Evolutionary conservation across 2,888 invertebrate genomes (phyloP).

Genomic region (Achlya flavicornis): DNA sequence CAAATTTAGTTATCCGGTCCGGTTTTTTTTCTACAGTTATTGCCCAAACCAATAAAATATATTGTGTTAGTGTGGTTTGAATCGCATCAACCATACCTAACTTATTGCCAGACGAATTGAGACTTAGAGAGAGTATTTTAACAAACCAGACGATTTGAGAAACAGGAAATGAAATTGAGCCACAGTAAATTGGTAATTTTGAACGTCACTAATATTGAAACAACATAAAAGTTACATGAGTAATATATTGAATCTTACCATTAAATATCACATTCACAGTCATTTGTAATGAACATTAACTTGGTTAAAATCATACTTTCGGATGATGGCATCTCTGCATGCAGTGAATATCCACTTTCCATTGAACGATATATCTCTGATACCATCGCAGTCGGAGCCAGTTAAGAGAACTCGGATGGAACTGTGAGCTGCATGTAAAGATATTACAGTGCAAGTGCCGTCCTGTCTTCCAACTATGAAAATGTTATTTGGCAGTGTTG

Average conservation of each 20-base stretch:
- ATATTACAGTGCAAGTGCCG: constrained; percentile 84
- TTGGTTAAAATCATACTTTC: constrained; percentile 85
- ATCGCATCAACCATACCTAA: too few relatives aligned
- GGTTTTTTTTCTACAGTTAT: too few relatives aligned
- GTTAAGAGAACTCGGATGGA: constrained; percentile 82
- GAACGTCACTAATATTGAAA: not conserved
- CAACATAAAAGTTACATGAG: constrained; percentile 19
- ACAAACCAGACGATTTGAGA: too few relatives aligned
- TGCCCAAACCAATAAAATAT: too few relatives aligned
- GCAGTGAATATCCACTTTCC: constrained; percentile 85
- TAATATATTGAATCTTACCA: constrained; percentile 35
- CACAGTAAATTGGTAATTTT: too few relatives aligned
- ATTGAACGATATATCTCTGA: constrained; percentile 85
- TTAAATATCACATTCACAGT: constrained; percentile 32
- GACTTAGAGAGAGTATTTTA: too few relatives aligned
- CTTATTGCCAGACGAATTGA: too few relatives aligned
- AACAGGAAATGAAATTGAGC: too few relatives aligned
- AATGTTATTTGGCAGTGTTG: constrained; percentile 72
- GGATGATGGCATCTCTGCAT: constrained; percentile 85
- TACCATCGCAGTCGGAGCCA: constrained; percentile 88
- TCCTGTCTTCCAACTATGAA: constrained; percentile 85
- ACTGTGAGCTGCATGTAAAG: constrained; percentile 61
- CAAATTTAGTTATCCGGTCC: too few relatives aligned
- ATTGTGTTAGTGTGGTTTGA: too few relatives aligned
- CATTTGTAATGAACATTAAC: constrained; percentile 76